Percentiles rank a stretch among this genome's conserved stretches.
These are phyloP conservation scores for Drosophila fulvimacula DNA, from an alignment of 2,888 invertebrate genomes.

Conservation along the genomic window DNA sequence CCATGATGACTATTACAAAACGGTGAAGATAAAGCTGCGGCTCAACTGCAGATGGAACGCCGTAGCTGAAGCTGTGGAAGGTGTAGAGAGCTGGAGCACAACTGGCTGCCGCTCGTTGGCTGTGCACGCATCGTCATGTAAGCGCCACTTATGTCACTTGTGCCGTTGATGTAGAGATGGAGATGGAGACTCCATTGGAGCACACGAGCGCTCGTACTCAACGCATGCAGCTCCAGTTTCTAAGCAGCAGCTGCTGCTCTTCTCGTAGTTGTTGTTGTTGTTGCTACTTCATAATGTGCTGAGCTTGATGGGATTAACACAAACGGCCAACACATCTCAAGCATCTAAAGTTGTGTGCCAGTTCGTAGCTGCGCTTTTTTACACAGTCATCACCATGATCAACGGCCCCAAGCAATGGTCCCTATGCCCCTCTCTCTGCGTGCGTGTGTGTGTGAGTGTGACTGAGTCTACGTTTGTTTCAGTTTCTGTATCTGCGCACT, in stretches of 20 bases:
- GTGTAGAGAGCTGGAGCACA: slow-evolving; percentile 40
- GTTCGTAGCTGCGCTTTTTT: slow-evolving; percentile 70
- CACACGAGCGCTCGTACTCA: slow-evolving; percentile 38
- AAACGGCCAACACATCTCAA: slow-evolving; percentile 81
- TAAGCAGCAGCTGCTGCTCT: slow-evolving; percentile 48
- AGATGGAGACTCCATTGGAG: slow-evolving; percentile 28
- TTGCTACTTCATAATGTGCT: slow-evolving; percentile 77
- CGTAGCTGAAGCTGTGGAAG: slow-evolving; percentile 27
- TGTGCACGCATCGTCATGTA: slow-evolving; percentile 81
- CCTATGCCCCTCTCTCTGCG: slow-evolving; percentile 8
- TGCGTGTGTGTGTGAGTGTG: slow-evolving; percentile 18
- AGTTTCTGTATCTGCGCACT: slow-evolving; percentile 56
- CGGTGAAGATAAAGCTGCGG: slow-evolving; percentile 55
- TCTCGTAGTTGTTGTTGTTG: slow-evolving; percentile 58
- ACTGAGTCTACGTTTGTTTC: slow-evolving; percentile 42
- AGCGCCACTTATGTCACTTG: slow-evolving; percentile 81
- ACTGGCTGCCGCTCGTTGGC: slow-evolving; percentile 68
- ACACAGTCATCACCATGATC: slow-evolving; percentile 74
- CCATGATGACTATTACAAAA: slow-evolving; percentile 71
- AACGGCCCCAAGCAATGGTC: slow-evolving; percentile 49
- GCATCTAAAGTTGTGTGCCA: slow-evolving; percentile 76
- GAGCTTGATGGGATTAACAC: slow-evolving; percentile 80
- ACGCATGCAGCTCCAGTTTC: slow-evolving; percentile 74
- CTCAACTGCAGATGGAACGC: slow-evolving; percentile 14
- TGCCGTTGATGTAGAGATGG: slow-evolving; percentile 74